Base-by-base conservation (phyloP, 2,797 vertebrate genomes). In the Centroberyx gerrardi region DNA sequence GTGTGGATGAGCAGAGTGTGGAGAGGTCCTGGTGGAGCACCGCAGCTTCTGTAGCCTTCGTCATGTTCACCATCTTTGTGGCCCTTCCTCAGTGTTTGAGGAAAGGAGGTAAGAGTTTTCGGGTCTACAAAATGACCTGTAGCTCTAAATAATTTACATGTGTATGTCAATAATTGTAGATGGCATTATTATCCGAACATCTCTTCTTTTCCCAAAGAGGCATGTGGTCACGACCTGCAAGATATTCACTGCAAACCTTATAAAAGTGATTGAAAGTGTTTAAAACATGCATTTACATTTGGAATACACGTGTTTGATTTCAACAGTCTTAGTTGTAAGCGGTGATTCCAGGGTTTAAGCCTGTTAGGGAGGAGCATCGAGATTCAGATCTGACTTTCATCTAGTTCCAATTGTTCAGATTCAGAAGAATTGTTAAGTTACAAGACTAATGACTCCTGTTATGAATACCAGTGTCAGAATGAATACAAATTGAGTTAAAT, bases 1-100 rank as follows among this genome's bases (percentile, higher is more conserved):
- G 87, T 88, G 83, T 77, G 77, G 80, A 87, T 63, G 85, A 91
- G 60, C 77, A 59, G 46, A 81, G 84, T 1, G 70, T 65, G 62
- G 87, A 83, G 83, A 88, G 94, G 66, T 94, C 91, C 0, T 92
- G 94, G 92, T 95, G 94, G 95, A 90, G 95, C 77, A 92, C 92
- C 0, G 91, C 90, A 62, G 93, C 89, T 0, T 95, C 94, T 55
- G 90, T 81, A 42, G 90, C 89, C 18, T 94, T 95, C 63, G 92
- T 95, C 71, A 44, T 94, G 33, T 81, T 94, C 74, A 94, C 93
- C 17, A 12, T 95, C 49, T 79, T 80, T 40, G 67, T 92, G 2
- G 83, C 86, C 54, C 78, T 95, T 12, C 87, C 92, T 42, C 90
- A 82, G 5, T 95, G 92, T 79, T 62, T 90, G 3, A 91, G 87